Conservation (phyloP, 2,888 invertebrate genomes). For the Chalcosyrphus nemorum region DNA sequence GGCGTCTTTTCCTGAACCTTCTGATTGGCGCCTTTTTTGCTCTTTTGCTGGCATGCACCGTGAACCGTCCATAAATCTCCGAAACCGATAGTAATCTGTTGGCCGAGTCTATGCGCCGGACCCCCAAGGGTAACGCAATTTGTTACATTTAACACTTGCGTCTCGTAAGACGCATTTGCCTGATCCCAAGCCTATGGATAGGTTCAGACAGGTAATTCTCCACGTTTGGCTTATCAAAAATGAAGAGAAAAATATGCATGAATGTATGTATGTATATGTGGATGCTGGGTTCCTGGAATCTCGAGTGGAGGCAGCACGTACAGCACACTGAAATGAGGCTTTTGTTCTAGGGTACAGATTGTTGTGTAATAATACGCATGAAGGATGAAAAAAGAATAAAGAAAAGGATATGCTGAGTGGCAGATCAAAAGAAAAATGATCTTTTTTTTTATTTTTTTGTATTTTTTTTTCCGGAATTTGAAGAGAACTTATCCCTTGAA, state of each 20-base stretch:
- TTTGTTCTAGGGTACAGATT: constrained; percentile 56
- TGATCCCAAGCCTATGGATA: constrained; percentile 15
- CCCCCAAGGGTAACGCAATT: constrained; percentile 68
- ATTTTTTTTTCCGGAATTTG: constrained; percentile 16
- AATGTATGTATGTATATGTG: not conserved
- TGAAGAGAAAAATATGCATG: constrained; percentile 1
- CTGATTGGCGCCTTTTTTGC: constrained; percentile 65
- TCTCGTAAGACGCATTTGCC: constrained; percentile 58
- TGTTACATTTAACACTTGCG: constrained; percentile 72
- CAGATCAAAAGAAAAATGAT: constrained; percentile 67
- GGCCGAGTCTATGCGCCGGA: constrained; percentile 52
- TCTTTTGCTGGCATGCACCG: constrained; percentile 5
- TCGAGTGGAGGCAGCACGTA: constrained; percentile 34
- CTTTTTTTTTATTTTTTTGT: constrained; percentile 14
- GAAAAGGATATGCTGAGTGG: constrained; percentile 68
- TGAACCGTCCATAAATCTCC: constrained; percentile 69
- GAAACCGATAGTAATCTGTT: constrained; percentile 68
- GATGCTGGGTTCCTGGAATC: constrained; percentile 58
- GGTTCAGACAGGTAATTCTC: constrained; percentile 61
- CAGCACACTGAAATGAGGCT: constrained; percentile 47
- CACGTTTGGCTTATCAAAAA: constrained; percentile 46
- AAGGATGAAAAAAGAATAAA: constrained; percentile 21
- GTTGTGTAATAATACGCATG: constrained; percentile 65
- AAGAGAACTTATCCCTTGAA: constrained; percentile 21
- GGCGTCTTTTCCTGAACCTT: constrained; percentile 28